These are phyloP conservation scores for Nothoprocta pentlandii DNA, from an alignment of 2,113 vertebrate species.

Conservation along the genomic window DNA sequence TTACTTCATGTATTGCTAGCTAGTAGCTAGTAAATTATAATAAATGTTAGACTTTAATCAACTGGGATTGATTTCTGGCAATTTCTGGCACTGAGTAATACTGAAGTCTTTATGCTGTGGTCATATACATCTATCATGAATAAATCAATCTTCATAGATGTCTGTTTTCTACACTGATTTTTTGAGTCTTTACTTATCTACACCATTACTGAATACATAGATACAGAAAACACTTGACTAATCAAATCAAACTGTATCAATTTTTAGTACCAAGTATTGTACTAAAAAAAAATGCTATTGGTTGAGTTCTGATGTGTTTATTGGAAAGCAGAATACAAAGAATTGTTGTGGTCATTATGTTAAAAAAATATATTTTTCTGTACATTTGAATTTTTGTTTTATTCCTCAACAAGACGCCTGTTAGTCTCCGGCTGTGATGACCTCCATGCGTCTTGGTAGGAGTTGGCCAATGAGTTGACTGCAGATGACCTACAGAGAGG, in stretches of 20 bases:
- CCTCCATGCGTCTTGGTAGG: not conserved
- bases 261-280: not conserved
- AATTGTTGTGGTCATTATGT: not conserved
- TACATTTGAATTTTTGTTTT: not conserved
- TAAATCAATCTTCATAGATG: not conserved
- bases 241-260: not conserved
- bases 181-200: not conserved
- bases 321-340: not conserved
- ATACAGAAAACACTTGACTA: not conserved
- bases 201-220: fast-evolving
- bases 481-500: fast-evolving
- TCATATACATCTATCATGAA: not conserved
- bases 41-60: not conserved
- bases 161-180: not conserved
- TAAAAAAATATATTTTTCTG: not conserved
- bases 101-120: not conserved
- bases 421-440: not conserved
- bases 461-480: not conserved
- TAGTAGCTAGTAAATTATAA: not conserved
- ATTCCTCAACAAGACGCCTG: not conserved
- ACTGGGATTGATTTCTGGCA: not conserved
- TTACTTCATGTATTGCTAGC: not conserved
- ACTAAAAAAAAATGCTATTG: not conserved
- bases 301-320: not conserved
- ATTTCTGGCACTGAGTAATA: not conserved